Evolutionary conservation across 2,113 vertebrate species (phyloP).

Genomic region (Campylomormyrus numenius): DNA sequence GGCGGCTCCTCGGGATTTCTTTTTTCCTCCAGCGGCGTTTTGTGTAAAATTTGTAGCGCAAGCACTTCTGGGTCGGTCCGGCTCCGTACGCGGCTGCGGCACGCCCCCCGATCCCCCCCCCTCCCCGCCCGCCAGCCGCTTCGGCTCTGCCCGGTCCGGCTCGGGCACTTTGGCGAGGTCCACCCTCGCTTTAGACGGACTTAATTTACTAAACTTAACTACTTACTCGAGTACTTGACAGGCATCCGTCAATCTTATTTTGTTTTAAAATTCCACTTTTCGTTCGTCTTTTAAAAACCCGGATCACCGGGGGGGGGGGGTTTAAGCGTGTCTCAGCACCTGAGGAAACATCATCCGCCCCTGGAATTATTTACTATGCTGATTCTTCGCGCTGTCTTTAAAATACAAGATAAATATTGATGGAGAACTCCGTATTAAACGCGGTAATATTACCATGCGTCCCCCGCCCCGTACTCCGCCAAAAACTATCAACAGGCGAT

Average conservation of each 20-base stretch:
- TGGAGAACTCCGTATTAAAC: background rate
- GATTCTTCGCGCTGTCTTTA: background rate
- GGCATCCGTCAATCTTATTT: background rate
- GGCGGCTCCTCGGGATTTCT: slow-evolving; percentile 31
- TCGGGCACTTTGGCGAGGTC: background rate
- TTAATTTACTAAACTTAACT: background rate
- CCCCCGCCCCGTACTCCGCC: background rate
- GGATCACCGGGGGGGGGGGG: background rate
- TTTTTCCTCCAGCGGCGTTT: slow-evolving; percentile 20
- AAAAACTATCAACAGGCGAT: background rate
- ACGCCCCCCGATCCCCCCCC: slow-evolving; percentile 15
- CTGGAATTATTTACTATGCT: background rate
- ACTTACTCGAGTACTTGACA: background rate
- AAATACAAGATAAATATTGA: background rate
- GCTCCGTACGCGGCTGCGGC: slow-evolving; percentile 32
- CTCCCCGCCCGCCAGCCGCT: background rate
- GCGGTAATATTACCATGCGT: background rate
- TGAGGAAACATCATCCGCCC: background rate
- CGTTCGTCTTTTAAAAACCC: background rate
- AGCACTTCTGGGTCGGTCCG: slow-evolving; percentile 34
- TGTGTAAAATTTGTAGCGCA: slow-evolving; percentile 37
- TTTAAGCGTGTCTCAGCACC: background rate
- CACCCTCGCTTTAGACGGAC: background rate
- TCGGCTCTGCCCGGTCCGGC: slow-evolving; percentile 24
- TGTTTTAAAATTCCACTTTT: background rate